Evolutionary conservation across 2,797 vertebrate genomes (phyloP), one percentile per base, ranked within the genome.

Genomic region (Sebastes matsubarae): DNA sequence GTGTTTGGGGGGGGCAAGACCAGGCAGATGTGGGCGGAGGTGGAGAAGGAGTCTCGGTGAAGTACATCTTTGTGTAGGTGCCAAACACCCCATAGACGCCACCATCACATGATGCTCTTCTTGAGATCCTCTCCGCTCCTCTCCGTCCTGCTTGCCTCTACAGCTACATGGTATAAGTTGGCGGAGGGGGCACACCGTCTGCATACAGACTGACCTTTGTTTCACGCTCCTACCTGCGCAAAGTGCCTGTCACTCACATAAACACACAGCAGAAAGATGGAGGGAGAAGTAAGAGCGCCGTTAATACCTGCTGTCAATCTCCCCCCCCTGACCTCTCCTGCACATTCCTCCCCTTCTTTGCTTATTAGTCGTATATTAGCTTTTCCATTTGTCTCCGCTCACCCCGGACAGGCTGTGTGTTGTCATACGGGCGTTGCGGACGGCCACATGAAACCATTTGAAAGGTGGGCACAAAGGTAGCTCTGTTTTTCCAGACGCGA

Each of bases 311-410:
- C 90, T 87, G 93, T 94, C 94, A 92, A 65, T 89, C 88, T 86
- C 80, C 65, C 69, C 65, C 66, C 86, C 61, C 73, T 84, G 85
- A 91, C 84, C 85, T 93, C 90, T 87, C 3, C 72, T 55, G 68
- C 85, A 90, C 89, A 93, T 91, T 92, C 92, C 87, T 86, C 79
- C 78, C 81, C 77, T 82, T 86, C 86, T 89, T 87, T 90, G 85
- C 94, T 93, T 93, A 94, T 90, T 91, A 93, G 90, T 87, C 64
- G 52, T 92, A 87, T 91, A 94, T 94, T 92, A 93, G 89, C 83
- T 91, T 88, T 92, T 93, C 88, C 89, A 87, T 93, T 93, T 93
- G 88, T 92, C 87, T 92, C 66, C 75, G 84, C 89, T 91, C 89
- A 79, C 83, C 87, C 88, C 81, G 83, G 89, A 85, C 66, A 34